phyloP scores from a whole-genome alignment of 2,113 vertebrate species.

The Fregata magnificens region DNA sequence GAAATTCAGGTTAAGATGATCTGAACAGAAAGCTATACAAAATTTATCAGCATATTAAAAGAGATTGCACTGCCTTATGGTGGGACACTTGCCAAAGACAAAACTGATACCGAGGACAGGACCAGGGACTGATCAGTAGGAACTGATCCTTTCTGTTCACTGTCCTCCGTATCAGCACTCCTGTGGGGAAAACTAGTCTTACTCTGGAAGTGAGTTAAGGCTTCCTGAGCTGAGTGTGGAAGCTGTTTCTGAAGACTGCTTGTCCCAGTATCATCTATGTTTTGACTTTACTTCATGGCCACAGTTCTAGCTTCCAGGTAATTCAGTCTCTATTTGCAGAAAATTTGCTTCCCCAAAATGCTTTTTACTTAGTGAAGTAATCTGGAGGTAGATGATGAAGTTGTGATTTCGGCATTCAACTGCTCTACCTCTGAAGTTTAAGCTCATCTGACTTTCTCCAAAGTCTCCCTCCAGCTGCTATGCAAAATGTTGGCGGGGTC shows the following conservation, averaged over 20 bases:
- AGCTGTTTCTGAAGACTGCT: not conserved
- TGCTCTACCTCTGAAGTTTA: not conserved
- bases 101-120: not conserved
- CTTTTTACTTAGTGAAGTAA: not conserved
- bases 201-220: not conserved
- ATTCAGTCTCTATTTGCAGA: not conserved
- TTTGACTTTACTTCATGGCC: not conserved
- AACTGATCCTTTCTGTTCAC: not conserved
- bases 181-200: not conserved
- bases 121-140: not conserved
- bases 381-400: not conserved
- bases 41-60: not conserved
- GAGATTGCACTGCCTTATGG: not conserved
- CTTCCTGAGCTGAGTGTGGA: not conserved
- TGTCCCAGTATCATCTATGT: not conserved
- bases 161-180: accelerated
- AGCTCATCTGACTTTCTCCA: not conserved
- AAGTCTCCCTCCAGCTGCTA: not conserved
- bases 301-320: not conserved
- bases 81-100: not conserved
- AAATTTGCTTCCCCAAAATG: not conserved
- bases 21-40: not conserved
- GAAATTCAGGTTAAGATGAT: not conserved
- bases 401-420: not conserved
- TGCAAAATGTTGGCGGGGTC: not conserved